Conservation (phyloP, 2,113 vertebrate species). For the Terrapene triunguis region DNA sequence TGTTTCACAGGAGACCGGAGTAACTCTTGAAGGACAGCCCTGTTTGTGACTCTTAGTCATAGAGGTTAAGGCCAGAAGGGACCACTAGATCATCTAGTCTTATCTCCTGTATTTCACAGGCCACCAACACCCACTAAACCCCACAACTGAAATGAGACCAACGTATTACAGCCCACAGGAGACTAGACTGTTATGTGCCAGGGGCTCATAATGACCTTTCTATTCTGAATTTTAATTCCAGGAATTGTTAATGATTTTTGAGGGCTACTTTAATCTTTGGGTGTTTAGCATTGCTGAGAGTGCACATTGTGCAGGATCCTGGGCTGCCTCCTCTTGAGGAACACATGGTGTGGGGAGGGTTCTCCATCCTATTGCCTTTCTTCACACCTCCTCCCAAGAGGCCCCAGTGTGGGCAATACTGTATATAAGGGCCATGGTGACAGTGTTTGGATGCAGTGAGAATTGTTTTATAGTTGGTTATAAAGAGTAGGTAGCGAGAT, state of each 20-base stretch:
- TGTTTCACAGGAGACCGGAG: background rate
- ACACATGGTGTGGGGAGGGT: background rate
- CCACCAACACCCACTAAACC: background rate
- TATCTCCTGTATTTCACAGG: background rate
- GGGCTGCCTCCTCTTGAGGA: background rate
- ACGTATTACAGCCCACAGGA: background rate
- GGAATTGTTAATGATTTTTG: background rate
- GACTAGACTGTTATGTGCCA: background rate
- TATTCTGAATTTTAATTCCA: background rate
- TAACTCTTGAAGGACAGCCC: background rate
- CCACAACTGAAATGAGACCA: background rate
- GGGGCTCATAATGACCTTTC: background rate
- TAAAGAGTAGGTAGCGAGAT: background rate
- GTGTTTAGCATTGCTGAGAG: background rate
- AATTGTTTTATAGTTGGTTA: background rate
- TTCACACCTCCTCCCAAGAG: accelerated
- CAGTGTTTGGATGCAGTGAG: background rate
- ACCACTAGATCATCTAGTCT: background rate
- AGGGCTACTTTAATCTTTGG: background rate
- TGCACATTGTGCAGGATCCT: background rate
- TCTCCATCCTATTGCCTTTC: background rate
- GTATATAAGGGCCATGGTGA: background rate
- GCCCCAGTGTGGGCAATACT: background rate
- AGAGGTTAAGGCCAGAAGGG: background rate
- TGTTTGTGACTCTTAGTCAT: background rate